A percentile compares a stretch with the other conserved stretches of the same genome.
phyloP scores from a whole-genome alignment of 2,797 vertebrate genomes.

The Gastrophryne carolinensis region DNA sequence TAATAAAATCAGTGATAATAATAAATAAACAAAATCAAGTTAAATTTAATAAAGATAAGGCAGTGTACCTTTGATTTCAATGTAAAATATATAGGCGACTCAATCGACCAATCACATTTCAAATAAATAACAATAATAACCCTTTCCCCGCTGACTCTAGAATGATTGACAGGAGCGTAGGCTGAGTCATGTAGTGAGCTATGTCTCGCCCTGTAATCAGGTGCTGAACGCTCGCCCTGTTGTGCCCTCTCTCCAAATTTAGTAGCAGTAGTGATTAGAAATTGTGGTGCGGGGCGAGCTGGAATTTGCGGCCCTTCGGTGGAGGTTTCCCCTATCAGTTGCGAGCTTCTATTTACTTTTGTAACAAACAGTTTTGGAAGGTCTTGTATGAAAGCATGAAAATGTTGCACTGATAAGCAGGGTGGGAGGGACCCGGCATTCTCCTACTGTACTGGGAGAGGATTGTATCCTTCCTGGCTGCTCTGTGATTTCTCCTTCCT shows the following conservation, averaged over 20 bases:
- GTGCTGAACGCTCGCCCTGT: not conserved
- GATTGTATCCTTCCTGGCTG: constrained; percentile 66
- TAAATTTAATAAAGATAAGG: too few species aligned
- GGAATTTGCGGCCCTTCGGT: not conserved
- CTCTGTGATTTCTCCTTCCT: constrained; percentile 54
- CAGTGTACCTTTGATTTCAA: too few species aligned
- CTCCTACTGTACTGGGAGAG: constrained; percentile 68
- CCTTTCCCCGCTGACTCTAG: too few species aligned
- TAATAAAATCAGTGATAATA: too few species aligned
- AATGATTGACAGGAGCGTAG: too few species aligned
- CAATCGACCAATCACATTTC: too few species aligned
- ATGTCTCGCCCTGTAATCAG: not conserved
- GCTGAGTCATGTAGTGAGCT: too few species aligned
- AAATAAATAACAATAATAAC: too few species aligned
- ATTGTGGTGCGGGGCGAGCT: not conserved
- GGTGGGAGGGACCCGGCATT: constrained; percentile 69
- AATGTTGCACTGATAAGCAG: constrained; percentile 70
- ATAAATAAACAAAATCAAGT: too few species aligned
- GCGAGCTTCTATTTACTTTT: constrained; percentile 25
- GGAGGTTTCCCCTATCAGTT: constrained; percentile 27
- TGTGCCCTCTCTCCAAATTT: not conserved
- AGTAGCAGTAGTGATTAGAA: not conserved
- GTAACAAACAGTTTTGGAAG: constrained; percentile 51
- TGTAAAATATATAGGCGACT: too few species aligned
- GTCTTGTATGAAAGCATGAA: constrained; percentile 62